Evolutionary conservation across 2,797 vertebrate species (phyloP).

Genomic region (Pogonophryne albipinna): DNA sequence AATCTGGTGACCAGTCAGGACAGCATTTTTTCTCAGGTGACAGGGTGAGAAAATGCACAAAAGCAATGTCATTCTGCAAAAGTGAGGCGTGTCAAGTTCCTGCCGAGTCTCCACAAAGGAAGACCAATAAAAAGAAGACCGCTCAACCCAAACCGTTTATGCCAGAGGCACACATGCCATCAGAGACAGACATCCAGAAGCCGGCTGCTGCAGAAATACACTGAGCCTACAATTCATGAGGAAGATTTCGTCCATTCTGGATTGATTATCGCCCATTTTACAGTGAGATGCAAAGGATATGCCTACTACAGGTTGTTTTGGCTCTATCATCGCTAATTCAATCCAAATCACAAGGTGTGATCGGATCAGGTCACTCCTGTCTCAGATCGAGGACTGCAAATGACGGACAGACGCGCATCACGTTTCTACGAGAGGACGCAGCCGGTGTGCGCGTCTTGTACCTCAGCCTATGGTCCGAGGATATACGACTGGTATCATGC

Average conservation of each 20-base stretch:
- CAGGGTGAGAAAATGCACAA: neutral
- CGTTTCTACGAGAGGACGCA: constrained; percentile 52
- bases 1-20: neutral
- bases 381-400: constrained; percentile 28
- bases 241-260: neutral
- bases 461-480: constrained; percentile 80
- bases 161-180: constrained; percentile 7
- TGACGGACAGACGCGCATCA: constrained; percentile 50
- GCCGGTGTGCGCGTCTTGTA: constrained; percentile 63
- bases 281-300: constrained; percentile 62
- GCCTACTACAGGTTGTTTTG: constrained; percentile 27
- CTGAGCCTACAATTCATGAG: neutral
- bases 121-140: constrained; percentile 46
- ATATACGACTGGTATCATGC: constrained; percentile 68
- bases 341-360: constrained; percentile 25
- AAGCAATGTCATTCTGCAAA: neutral
- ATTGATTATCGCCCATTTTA: neutral
- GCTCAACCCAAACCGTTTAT: neutral
- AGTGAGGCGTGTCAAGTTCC: constrained; percentile 43
- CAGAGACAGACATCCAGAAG: neutral
- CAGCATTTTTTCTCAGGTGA: no score
- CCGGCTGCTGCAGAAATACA: neutral
- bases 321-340: constrained; percentile 28
- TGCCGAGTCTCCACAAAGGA: constrained; percentile 16
- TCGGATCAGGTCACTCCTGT: constrained; percentile 47